Evolutionary conservation across 2,113 vertebrate genomes (phyloP).

Genomic region (Taxidea taxus): DNA sequence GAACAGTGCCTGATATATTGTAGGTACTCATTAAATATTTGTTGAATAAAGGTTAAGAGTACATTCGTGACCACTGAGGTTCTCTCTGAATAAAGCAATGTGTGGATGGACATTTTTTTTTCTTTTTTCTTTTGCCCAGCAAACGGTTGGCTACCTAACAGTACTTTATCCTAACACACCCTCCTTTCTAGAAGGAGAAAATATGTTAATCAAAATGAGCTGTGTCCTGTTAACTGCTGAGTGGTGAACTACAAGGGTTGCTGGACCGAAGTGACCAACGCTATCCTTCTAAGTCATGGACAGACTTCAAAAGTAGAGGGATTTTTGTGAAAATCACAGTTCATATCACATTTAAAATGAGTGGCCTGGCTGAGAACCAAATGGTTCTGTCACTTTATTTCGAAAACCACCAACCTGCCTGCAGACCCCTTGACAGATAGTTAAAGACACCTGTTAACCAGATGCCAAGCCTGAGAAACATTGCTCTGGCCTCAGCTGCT

Average conservation of each 20-base stretch:
- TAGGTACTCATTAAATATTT: background rate
- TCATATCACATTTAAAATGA: background rate
- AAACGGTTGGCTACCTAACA: background rate
- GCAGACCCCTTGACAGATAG: background rate
- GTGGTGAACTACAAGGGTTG: background rate
- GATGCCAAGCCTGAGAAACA: background rate
- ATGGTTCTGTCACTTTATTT: background rate
- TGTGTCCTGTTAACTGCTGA: background rate
- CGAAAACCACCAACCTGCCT: background rate
- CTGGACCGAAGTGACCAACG: background rate
- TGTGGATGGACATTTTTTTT: background rate
- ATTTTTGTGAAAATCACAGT: conserved; percentile 19
- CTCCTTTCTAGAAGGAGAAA: background rate
- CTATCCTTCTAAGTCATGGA: background rate
- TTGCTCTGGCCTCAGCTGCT: background rate
- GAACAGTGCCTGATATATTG: background rate
- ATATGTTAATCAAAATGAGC: background rate
- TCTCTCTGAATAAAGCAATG: background rate
- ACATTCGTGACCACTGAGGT: background rate
- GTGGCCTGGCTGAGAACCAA: background rate
- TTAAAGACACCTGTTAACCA: background rate
- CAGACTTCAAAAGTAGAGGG: background rate
- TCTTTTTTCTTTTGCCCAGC: background rate
- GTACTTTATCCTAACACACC: background rate
- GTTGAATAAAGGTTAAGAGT: background rate